Percentiles rank a stretch among this genome's conserved stretches.
Conservation (phyloP, 2,888 invertebrate species). For the Bembecia ichneumoniformis region DNA sequence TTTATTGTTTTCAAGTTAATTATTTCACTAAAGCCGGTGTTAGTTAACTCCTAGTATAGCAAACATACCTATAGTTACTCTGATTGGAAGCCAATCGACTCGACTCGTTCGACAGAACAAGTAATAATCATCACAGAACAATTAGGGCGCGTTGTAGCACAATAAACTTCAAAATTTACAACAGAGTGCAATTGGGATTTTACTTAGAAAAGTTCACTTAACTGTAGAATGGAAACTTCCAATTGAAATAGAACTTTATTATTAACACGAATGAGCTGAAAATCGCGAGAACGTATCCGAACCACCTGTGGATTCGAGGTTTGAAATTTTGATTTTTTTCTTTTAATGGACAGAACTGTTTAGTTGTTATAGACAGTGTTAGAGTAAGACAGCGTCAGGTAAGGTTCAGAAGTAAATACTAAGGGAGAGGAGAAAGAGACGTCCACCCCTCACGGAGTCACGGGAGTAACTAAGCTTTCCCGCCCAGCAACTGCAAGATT, state of each 20-base stretch:
- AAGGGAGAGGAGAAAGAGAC: slow-evolving; percentile 3
- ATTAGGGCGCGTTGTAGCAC: neutral
- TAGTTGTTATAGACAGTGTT: neutral
- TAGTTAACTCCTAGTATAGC: no score
- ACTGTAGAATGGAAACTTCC: neutral
- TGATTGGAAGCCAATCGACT: no score
- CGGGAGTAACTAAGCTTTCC: slow-evolving; percentile 3
- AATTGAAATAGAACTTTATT: neutral
- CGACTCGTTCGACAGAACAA: no score
- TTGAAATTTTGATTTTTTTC: slow-evolving; percentile 1
- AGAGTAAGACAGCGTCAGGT: neutral
- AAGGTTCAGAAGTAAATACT: slow-evolving; percentile 1
- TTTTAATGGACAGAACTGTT: neutral
- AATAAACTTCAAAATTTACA: neutral
- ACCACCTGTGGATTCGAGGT: slow-evolving; percentile 4
- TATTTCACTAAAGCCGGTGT: no score
- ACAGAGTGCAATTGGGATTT: neutral
- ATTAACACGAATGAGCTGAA: neutral
- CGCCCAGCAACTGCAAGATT: neutral
- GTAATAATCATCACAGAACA: neutral
- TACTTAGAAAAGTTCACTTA: neutral
- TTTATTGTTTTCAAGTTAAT: no score
- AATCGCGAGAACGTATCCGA: neutral
- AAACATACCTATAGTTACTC: no score
- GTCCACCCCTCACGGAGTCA: slow-evolving; percentile 4